A percentile compares a stretch with the other conserved stretches of the same genome.
These are phyloP conservation scores for Latrodectus geometricus DNA, from an alignment of 1,140 invertebrate genomes.

Conservation along the genomic window DNA sequence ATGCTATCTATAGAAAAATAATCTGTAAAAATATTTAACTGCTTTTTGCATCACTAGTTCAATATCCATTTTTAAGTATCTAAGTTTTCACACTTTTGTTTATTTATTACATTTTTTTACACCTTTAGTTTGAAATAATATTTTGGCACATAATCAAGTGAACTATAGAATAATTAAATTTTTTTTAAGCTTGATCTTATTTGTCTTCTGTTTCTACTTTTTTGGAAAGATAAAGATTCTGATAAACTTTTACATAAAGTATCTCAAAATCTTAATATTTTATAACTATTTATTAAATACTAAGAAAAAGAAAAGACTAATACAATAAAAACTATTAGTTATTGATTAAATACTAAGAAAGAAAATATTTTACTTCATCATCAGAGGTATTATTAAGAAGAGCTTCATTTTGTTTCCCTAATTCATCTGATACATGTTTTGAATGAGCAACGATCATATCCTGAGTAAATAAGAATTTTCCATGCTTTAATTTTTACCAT, in stretches of 20 bases:
- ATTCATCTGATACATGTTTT: slow-evolving; percentile 1
- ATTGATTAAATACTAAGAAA: not conserved
- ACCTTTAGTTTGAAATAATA: too few relatives aligned
- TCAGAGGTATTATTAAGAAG: not conserved
- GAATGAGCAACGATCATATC: slow-evolving; percentile 25
- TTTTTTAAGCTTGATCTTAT: too few relatives aligned
- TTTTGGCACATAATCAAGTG: too few relatives aligned
- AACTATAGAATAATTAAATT: too few relatives aligned
- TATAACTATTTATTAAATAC: too few relatives aligned
- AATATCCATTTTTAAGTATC: too few relatives aligned
- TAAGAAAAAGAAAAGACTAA: not conserved
- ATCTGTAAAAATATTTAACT: too few relatives aligned
- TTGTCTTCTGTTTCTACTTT: not conserved
- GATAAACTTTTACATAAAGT: not conserved
- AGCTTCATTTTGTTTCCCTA: slow-evolving; percentile 14
- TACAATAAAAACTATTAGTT: not conserved
- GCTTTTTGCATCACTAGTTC: too few relatives aligned
- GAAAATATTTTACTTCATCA: slow-evolving; percentile 15
- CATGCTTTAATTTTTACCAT: too few relatives aligned
- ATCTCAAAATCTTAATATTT: not conserved
- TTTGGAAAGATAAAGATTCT: not conserved
- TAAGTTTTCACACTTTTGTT: too few relatives aligned
- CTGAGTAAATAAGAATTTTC: not conserved
- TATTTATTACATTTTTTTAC: too few relatives aligned
- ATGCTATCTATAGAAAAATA: too few relatives aligned